These are phyloP conservation scores for Chauna torquata DNA, from an alignment of 2,113 vertebrate genomes.

Conservation along the genomic window DNA sequence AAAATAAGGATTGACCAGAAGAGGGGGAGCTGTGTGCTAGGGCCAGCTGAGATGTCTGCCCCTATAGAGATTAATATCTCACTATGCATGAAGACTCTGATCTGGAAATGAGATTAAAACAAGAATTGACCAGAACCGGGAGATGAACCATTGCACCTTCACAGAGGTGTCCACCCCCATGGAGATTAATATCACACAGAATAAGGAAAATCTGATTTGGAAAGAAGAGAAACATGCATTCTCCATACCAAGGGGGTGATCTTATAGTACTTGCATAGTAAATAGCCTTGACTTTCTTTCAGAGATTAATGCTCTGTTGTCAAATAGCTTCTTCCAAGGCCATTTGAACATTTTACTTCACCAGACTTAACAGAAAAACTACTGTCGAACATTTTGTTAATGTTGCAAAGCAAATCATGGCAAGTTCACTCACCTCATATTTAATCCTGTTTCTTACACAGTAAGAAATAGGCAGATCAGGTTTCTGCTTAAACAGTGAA, in stretches of 20 bases:
- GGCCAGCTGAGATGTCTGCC: not conserved
- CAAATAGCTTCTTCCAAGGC: not conserved
- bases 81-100: not conserved
- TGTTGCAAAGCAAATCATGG: not conserved
- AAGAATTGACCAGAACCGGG: constrained; percentile 25
- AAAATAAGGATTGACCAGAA: constrained; percentile 15
- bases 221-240: constrained; percentile 8
- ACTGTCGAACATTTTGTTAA: not conserved
- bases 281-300: constrained; percentile 11
- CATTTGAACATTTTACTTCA: not conserved
- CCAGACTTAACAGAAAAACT: not conserved
- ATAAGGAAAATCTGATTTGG: constrained; percentile 32
- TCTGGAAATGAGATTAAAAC: constrained; percentile 59
- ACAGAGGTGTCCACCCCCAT: not conserved
- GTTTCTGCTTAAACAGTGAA: constrained; percentile 6
- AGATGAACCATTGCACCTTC: constrained; percentile 16
- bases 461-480: not conserved
- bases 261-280: not conserved
- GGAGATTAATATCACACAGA: constrained; percentile 36
- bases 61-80: constrained; percentile 49
- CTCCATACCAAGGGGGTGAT: not conserved
- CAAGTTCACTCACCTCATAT: not conserved
- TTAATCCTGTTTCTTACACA: constrained; percentile 9
- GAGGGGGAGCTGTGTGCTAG: not conserved
- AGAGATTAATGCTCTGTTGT: not conserved